phyloP scores from a whole-genome alignment of 2,113 vertebrate species.

The Tachuris rubrigastra region DNA sequence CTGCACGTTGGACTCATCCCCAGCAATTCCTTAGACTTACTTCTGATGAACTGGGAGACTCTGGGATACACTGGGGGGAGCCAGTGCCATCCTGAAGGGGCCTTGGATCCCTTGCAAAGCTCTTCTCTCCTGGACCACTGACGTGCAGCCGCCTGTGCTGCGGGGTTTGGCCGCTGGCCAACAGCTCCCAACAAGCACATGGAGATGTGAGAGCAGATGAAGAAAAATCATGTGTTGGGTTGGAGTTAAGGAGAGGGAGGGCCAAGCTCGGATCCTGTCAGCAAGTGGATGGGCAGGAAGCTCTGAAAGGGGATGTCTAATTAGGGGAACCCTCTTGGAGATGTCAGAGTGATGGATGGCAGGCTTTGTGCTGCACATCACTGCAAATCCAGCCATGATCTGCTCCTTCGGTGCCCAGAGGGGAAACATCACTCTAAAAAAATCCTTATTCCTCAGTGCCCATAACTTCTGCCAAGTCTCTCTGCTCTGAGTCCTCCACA shows the following conservation, averaged over 20 bases:
- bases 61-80: not conserved
- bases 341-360: not conserved
- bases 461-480: not conserved
- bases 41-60: not conserved
- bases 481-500: not conserved
- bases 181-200: not conserved
- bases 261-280: not conserved
- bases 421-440: not conserved
- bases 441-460: not conserved
- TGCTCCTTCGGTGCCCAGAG: not conserved
- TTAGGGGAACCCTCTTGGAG: not conserved
- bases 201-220: not conserved
- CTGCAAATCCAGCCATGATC: not conserved
- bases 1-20: rapidly evolving
- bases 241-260: not conserved
- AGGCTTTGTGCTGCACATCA: not conserved
- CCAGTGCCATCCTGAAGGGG: not conserved
- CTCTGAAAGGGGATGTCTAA: not conserved
- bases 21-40: not conserved
- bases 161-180: not conserved
- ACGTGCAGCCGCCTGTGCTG: not conserved
- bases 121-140: not conserved
- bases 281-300: not conserved
- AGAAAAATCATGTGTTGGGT: not conserved
- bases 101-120: not conserved